Conservation (phyloP, 2,113 vertebrate species). For the Uria aalge region DNA sequence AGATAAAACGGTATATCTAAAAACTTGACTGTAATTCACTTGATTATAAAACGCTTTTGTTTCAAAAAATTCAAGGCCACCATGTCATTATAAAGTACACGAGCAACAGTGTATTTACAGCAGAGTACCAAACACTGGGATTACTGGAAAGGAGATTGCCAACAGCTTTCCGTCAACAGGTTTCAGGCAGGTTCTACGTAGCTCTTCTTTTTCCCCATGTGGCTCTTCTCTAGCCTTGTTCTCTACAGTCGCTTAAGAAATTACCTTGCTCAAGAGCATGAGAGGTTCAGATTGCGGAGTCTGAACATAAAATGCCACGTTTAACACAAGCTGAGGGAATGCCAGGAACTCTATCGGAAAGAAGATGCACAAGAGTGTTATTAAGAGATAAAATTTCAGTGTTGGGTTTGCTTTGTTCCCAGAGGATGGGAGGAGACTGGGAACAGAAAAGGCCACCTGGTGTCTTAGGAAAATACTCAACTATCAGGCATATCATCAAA, state of each 20-base stretch:
- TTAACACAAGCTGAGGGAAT: background rate
- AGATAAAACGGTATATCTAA: background rate
- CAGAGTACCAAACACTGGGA: background rate
- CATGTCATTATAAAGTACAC: background rate
- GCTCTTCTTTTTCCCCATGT: background rate
- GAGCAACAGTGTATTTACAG: background rate
- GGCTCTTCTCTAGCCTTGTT: background rate
- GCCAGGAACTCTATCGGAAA: background rate
- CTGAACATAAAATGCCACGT: background rate
- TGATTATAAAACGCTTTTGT: background rate
- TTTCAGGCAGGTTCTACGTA: background rate
- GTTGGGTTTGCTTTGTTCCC: background rate
- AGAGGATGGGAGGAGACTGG: background rate
- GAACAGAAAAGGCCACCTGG: slow-evolving; percentile 8
- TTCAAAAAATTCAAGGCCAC: background rate
- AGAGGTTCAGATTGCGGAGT: background rate
- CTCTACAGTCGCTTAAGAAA: background rate
- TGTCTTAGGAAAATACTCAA: background rate
- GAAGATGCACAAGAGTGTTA: background rate
- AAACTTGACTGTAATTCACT: background rate
- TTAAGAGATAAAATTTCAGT: background rate
- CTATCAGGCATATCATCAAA: background rate
- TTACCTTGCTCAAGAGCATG: background rate
- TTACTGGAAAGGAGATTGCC: background rate
- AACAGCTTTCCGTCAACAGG: background rate